Base-by-base conservation (phyloP, 2,888 invertebrate species). In the Notocelia uddmanniana region DNA sequence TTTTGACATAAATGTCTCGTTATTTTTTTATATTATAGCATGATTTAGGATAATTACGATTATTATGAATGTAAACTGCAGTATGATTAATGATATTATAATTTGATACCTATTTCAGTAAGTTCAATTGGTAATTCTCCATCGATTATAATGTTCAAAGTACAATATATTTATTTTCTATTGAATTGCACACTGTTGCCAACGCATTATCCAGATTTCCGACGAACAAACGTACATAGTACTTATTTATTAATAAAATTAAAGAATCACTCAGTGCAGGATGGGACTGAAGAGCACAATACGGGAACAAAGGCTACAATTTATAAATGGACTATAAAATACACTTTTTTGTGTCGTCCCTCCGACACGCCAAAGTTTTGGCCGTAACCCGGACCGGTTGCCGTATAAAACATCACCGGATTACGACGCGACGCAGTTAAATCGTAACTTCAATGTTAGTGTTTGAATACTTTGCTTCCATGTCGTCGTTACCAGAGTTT, bases 371-470 rank as follows among this genome's bases (percentile, higher is more conserved):
- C 82, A 80, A 90, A 91, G 83, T 91, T 37, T 91, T 76, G 76
- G 88, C 83, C 83, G 86, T 92, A 91, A 92, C 92, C 88, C 88
- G 86, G 88, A 87, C 83, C 88, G 90, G 83, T 81, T 78, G 19
- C 85, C 84, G 89, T 87, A 90, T 91, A 91, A 86, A 89, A 88
- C 89, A 87, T 90, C 87, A 88, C 85, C 85, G 88, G 81, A 76
- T 79, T 77, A 79, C 81, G 82, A 84, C 81, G 79, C 82, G 78
- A 79, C 82, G 84, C 81, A 84, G 79, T 79, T 74, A 80, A 72
- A 66, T 67, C 45, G 54, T 64, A 55, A 69, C 48, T 48, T 34
- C 62, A 55, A 55, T 62, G 45, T 55, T 26, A 45, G 67, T 45
- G 34, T 59, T 67, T 64, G 45, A 59, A 52, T 50, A 57, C 50